Conservation (phyloP, 2,888 invertebrate species). For the Saturnia pavonia region DNA sequence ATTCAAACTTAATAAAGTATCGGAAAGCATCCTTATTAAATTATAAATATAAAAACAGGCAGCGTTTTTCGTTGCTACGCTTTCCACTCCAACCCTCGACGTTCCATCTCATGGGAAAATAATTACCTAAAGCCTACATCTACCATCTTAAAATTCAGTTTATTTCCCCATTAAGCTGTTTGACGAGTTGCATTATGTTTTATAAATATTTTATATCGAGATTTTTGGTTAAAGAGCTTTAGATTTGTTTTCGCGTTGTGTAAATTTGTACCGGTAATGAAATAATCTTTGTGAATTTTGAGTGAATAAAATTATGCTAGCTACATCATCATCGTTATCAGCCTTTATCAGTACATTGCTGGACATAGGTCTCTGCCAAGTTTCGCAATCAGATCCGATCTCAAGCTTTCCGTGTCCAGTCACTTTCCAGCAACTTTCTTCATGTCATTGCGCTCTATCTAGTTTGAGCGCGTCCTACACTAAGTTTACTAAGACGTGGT, state of each 20-base stretch:
- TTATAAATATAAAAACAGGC: slow-evolving; percentile 45
- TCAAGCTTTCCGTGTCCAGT: too few relatives aligned
- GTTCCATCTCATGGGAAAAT: slow-evolving; percentile 60
- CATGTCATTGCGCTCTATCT: too few relatives aligned
- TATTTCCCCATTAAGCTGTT: slow-evolving; percentile 69
- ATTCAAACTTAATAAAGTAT: slow-evolving; percentile 73
- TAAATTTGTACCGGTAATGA: background rate
- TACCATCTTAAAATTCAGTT: slow-evolving; percentile 62
- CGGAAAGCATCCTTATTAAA: slow-evolving; percentile 73
- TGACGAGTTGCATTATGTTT: slow-evolving; percentile 56
- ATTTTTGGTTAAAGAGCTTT: slow-evolving; percentile 16
- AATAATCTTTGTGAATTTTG: background rate
- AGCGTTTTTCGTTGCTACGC: slow-evolving; percentile 21
- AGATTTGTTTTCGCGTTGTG: background rate
- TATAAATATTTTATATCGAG: slow-evolving; percentile 32
- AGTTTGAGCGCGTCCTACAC: too few relatives aligned
- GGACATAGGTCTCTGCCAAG: too few relatives aligned
- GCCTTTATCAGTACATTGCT: too few relatives aligned
- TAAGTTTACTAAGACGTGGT: too few relatives aligned
- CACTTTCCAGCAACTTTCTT: too few relatives aligned
- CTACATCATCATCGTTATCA: too few relatives aligned
- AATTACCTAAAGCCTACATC: slow-evolving; percentile 54
- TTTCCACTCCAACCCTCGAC: slow-evolving; percentile 50
- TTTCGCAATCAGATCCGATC: too few relatives aligned
- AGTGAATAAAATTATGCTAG: too few relatives aligned